These are phyloP conservation scores for Dinothrombium tinctorium DNA, from an alignment of 1,140 invertebrate species.

Conservation along the genomic window DNA sequence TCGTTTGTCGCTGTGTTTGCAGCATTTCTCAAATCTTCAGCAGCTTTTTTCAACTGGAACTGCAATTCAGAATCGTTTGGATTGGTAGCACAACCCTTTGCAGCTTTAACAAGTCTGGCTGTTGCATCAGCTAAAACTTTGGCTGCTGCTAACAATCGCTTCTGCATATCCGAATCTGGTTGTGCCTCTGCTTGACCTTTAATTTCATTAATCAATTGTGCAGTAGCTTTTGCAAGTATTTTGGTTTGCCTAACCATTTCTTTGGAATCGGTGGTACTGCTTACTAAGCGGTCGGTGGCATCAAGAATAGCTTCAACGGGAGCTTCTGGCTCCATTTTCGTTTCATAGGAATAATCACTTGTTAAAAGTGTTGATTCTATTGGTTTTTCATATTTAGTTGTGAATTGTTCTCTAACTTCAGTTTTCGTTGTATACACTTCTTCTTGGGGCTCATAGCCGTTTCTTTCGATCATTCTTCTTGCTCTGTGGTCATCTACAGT, in stretches of 20 bases:
- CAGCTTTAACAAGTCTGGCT: constrained; percentile 70
- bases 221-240: constrained; percentile 40
- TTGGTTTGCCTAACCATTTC: constrained; percentile 89
- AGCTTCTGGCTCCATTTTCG: too few relatives aligned
- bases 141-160: constrained; percentile 64
- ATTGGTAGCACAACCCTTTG: constrained; percentile 60
- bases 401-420: too few relatives aligned
- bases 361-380: too few relatives aligned
- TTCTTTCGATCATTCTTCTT: constrained; percentile 23
- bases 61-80: constrained; percentile 62
- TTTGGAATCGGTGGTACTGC: constrained; percentile 46
- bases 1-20: constrained; percentile 56
- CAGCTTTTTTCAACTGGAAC: constrained; percentile 54
- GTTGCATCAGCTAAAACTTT: constrained; percentile 87
- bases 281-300: constrained; percentile 67
- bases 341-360: too few relatives aligned
- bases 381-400: too few relatives aligned
- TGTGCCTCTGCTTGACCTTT: constrained; percentile 73
- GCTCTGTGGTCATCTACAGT: constrained; percentile 20
- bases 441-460: too few relatives aligned
- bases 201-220: constrained; percentile 26
- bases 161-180: constrained; percentile 64
- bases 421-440: constrained; percentile 23
- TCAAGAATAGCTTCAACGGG: constrained; percentile 69
- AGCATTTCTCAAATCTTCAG: constrained; percentile 56